Conservation (phyloP, 2,888 invertebrate species). For the Chrysodeixis includens region DNA sequence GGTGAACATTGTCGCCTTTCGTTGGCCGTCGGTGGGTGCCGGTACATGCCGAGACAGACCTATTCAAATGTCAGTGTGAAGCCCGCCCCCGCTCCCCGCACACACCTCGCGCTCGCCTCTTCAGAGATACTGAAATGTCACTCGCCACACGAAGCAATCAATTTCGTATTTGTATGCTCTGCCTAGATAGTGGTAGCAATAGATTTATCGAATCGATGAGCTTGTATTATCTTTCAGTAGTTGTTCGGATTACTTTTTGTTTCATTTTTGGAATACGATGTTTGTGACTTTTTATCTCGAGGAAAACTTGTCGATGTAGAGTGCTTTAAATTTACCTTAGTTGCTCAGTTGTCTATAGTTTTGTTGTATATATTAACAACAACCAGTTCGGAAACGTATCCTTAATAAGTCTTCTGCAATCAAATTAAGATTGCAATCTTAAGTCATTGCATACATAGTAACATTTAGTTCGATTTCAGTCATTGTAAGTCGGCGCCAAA, state of each 20-base stretch:
- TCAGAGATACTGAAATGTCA: conserved; percentile 86
- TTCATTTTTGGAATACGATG: conserved; percentile 22
- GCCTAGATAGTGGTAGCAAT: conserved; percentile 81
- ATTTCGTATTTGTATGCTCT: conserved; percentile 88
- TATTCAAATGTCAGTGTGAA: conserved; percentile 88
- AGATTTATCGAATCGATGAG: conserved; percentile 81
- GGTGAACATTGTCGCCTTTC: conserved; percentile 87
- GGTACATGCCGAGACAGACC: conserved; percentile 87
- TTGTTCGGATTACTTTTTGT: conserved; percentile 30
- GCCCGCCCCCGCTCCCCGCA: conserved; percentile 66
- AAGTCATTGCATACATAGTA: conserved; percentile 41
- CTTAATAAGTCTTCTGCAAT: conserved; percentile 9
- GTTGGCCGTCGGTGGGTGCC: conserved; percentile 85
- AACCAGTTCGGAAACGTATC: not conserved
- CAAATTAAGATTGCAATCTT: conserved; percentile 24
- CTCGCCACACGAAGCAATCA: conserved; percentile 88
- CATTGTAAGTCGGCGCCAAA: conserved; percentile 63
- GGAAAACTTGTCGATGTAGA: not conserved
- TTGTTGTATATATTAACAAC: not conserved
- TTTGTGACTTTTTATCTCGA: conserved; percentile 3
- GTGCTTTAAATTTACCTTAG: not conserved
- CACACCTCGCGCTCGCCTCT: conserved; percentile 64
- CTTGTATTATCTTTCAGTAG: conserved; percentile 67
- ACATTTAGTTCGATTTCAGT: conserved; percentile 50
- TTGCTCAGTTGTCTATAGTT: not conserved